Evolutionary conservation across 2,113 vertebrate genomes (phyloP), one percentile per base, ranked within the genome.

Genomic region (Romanogobio albipinnatus): DNA sequence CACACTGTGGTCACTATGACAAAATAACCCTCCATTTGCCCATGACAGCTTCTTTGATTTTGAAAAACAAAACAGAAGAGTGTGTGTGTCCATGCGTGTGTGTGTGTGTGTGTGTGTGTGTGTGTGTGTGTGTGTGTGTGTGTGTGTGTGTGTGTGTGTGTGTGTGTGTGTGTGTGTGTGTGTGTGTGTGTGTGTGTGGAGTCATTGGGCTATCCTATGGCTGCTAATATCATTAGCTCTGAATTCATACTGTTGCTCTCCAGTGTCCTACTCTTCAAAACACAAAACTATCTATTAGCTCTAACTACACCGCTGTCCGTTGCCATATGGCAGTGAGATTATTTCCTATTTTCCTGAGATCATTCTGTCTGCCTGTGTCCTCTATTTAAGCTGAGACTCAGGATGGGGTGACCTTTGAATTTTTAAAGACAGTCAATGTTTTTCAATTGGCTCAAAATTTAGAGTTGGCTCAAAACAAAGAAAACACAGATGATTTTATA

Each of bases 1-100:
- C 58, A 26, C 43, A 4, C 79, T 82, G 82, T 81, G 87, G 87
- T 85, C 73, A 84, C 36, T 33, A 58, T 19, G 14, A 77, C 71
- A 53, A 74, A n/a, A 56, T 43, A 53, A 76, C 77, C 22, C 81
- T 70, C 61, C 59, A 43, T 78, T 71, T 83, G 51, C 64, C 66
- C 33, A 51, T 26, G 43, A 81, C 47, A 43, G 56, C 59, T 70
- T 33, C 56, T 53, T 47, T 66, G n/a, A 79, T 74, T 82, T 77
- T 47, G 2, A 53, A 49, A 76, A 86, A 76, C 49, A 84, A n/a
- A 33, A 77, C 39, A 49, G 64, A n/a, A n/a, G n/a, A n/a, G 8
- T 76, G 47, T 15, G 53, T 8, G 22, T 58, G 59, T 26, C n/a
- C n/a, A n/a, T n/a, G n/a, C n/a, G 59, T 62, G 59, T 13, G 59